Conservation (phyloP, 2,888 invertebrate species). For the Marasmarcha lunaedactyla region DNA sequence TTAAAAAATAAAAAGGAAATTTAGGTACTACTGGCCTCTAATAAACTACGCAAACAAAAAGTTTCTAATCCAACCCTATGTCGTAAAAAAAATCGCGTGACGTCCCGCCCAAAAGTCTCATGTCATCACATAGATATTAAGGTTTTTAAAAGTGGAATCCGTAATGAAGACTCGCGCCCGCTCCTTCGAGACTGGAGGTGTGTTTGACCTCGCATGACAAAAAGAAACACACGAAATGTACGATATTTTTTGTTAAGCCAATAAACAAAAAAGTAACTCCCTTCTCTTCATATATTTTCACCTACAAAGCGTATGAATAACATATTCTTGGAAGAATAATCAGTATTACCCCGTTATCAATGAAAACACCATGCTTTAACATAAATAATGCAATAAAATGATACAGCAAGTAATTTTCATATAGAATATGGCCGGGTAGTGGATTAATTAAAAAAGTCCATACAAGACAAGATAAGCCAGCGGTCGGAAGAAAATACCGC, state of each 20-base stretch:
- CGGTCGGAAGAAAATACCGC: constrained; percentile 61
- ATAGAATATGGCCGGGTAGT: constrained; percentile 20
- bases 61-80: no score
- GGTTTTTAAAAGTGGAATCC: constrained; percentile 50
- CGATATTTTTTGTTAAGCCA: not conserved
- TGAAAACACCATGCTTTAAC: no score
- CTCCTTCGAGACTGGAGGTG: constrained; percentile 64
- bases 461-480: constrained; percentile 66
- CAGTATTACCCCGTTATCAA: no score
- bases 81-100: constrained; percentile 48
- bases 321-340: no score
- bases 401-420: constrained; percentile 8
- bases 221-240: constrained; percentile 6
- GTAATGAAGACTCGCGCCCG: constrained; percentile 61
- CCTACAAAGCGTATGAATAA: no score
- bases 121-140: constrained; percentile 52
- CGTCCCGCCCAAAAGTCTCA: constrained; percentile 48
- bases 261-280: no score
- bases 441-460: constrained; percentile 62
- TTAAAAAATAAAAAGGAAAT: not conserved
- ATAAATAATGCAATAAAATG: no score
- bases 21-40: not conserved
- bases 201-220: constrained; percentile 39
- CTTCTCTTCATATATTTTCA: no score
- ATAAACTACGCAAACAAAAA: not conserved